Conservation (phyloP, 2,113 vertebrate species). For the Labeo rohita region DNA sequence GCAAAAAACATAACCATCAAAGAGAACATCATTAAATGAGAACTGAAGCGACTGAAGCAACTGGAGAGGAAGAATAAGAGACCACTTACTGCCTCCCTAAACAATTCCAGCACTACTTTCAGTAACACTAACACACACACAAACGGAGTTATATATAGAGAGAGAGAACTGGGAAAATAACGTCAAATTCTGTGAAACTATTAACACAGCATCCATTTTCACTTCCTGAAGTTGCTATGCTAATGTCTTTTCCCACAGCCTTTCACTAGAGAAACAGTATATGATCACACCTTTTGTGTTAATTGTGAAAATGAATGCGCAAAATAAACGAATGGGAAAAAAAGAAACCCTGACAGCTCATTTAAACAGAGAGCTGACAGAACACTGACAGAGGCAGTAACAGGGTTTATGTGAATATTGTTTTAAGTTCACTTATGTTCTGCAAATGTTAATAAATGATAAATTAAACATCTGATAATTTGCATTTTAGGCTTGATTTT, state of each 20-base stretch:
- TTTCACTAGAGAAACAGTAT: neutral
- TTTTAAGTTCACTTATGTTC: too few relatives aligned
- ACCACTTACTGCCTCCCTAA: slow-evolving; percentile 39
- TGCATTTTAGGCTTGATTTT: too few relatives aligned
- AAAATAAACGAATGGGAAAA: too few relatives aligned
- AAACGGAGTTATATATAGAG: neutral
- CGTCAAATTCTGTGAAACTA: neutral
- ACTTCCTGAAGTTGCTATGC: neutral
- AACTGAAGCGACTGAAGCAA: slow-evolving; percentile 40
- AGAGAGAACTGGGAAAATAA: neutral
- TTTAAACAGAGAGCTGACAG: too few relatives aligned
- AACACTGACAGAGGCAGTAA: too few relatives aligned
- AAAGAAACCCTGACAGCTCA: too few relatives aligned
- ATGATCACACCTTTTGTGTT: neutral
- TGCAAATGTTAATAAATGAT: too few relatives aligned
- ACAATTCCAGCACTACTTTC: slow-evolving; percentile 10
- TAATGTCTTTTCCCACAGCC: neutral
- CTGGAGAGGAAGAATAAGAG: slow-evolving; percentile 47
- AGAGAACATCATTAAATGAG: slow-evolving; percentile 36
- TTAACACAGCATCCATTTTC: neutral
- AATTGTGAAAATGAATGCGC: neutral
- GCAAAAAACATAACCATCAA: slow-evolving; percentile 46
- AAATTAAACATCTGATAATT: too few relatives aligned
- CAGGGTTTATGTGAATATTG: too few relatives aligned
- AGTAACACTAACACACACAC: neutral